Base-by-base conservation (phyloP, 2,113 vertebrate genomes). In the Anarrhichthys ocellatus region DNA sequence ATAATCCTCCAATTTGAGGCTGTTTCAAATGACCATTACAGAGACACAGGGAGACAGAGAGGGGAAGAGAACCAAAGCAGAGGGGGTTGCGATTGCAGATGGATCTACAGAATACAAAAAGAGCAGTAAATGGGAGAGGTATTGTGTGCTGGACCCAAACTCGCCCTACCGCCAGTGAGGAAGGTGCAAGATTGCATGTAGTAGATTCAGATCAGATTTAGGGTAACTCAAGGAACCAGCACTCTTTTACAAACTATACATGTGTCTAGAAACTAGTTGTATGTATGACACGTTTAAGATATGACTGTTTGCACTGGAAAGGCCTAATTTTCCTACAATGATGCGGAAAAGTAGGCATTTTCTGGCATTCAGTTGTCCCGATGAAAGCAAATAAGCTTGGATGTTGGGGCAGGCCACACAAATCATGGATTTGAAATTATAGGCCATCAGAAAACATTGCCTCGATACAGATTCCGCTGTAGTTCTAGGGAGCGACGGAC, bases 11-110 rank as follows among this genome's bases (percentile, higher is more conserved):
- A 80, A 79, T 89, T 89, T 88, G 75, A 87, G 29, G 76, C 77
- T 85, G 90, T 92, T 89, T 92, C 72, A 89, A 91, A 93, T 89
- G 75, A 78, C 78, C 84, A 90, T 89, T 87, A 88, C 82, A 84
- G 84, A 80, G 50, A 78, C 38, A 63, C 17, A 24, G 65, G 52
- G 75, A 74, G n/a, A 69, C 22, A 69, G 73, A 78, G 78, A 72
- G 68, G 74, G 46, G 44, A 42, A 66, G 58, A 17, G 66, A 74
- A 73, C 42, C 54, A 58, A 71, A 76, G 69, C 18, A 74, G 69
- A 83, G 64, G 61, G 68, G 78, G 62, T 22, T 15, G 61, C 70
- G 76, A 78, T 38, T 36, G 73, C 84, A 88, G 88, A 86, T 87
- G 89, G 84, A 92, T 80, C 15, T 42, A 48, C 61, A 67, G 52